Evolutionary conservation across 2,888 invertebrate species (phyloP).

Genomic region (Melieria picta): DNA sequence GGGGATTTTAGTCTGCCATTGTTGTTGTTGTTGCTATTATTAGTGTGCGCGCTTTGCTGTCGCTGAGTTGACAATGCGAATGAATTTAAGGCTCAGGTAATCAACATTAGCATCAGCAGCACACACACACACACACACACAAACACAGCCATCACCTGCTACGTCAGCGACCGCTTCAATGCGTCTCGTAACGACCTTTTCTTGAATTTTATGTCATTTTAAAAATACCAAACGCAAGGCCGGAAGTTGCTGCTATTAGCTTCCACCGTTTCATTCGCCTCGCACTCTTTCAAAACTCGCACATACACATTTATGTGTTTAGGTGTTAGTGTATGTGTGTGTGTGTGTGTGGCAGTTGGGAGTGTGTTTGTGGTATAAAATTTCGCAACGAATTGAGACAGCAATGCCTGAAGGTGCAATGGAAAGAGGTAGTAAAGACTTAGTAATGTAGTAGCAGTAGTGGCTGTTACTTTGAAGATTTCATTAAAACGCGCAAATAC

Average conservation of each 20-base stretch:
- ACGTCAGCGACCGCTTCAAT: background rate
- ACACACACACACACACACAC: conserved; percentile 17
- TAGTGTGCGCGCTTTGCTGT: background rate
- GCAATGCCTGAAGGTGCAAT: too few relatives aligned
- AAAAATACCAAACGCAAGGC: conserved; percentile 10
- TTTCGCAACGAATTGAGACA: too few relatives aligned
- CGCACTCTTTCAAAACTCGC: too few relatives aligned
- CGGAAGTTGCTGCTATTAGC: conserved; percentile 14
- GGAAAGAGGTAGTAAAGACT: background rate
- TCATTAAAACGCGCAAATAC: conserved; percentile 15
- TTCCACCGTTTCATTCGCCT: too few relatives aligned
- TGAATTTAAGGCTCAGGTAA: background rate
- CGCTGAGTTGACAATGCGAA: background rate
- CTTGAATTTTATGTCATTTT: background rate
- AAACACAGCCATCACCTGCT: background rate
- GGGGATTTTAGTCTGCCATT: conserved; percentile 23
- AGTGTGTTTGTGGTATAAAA: too few relatives aligned
- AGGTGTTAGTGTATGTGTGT: too few relatives aligned
- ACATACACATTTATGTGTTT: too few relatives aligned
- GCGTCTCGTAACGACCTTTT: conserved; percentile 10
- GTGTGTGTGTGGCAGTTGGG: too few relatives aligned
- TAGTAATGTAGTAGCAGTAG: background rate
- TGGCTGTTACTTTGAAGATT: conserved; percentile 12
- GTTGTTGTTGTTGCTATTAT: conserved; percentile 29
- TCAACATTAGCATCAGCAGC: conserved; percentile 9